Conservation (phyloP, 2,888 invertebrate species). For the Gisinianus flammeolus region DNA sequence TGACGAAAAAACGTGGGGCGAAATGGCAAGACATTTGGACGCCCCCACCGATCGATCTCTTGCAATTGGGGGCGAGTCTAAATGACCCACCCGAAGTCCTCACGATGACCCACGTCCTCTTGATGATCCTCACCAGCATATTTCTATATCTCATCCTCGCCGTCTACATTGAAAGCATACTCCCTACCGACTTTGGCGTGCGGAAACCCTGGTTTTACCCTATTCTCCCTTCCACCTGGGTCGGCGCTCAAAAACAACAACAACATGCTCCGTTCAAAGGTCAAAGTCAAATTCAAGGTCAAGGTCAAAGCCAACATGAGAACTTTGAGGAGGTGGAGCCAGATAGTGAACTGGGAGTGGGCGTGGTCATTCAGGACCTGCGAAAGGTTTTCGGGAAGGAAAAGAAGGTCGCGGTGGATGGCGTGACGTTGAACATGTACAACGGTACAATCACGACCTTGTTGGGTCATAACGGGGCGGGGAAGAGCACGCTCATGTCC, state of each 20-base stretch:
- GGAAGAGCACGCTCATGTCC: slow-evolving; percentile 79
- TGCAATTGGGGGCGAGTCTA: no score
- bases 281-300: no score
- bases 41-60: no score
- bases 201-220: slow-evolving; percentile 71
- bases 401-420: slow-evolving; percentile 67
- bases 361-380: slow-evolving; percentile 61
- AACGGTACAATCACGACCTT: slow-evolving; percentile 84
- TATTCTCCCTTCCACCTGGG: no score
- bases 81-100: no score
- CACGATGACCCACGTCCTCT: slow-evolving; percentile 58
- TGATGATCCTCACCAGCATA: slow-evolving; percentile 59
- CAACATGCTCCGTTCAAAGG: no score
- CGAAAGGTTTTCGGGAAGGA: slow-evolving; percentile 58
- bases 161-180: slow-evolving; percentile 69
- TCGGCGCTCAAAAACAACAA: no score
- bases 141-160: slow-evolving; percentile 66
- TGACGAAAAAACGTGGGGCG: background rate
- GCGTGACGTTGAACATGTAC: slow-evolving; percentile 76
- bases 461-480: slow-evolving; percentile 87
- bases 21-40: background rate
- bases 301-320: no score
- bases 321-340: slow-evolving; percentile 62
- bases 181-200: slow-evolving; percentile 74
- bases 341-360: slow-evolving; percentile 60